Evolutionary conservation across 2,888 invertebrate species (phyloP).

Genomic region (Eupithecia insigniata): DNA sequence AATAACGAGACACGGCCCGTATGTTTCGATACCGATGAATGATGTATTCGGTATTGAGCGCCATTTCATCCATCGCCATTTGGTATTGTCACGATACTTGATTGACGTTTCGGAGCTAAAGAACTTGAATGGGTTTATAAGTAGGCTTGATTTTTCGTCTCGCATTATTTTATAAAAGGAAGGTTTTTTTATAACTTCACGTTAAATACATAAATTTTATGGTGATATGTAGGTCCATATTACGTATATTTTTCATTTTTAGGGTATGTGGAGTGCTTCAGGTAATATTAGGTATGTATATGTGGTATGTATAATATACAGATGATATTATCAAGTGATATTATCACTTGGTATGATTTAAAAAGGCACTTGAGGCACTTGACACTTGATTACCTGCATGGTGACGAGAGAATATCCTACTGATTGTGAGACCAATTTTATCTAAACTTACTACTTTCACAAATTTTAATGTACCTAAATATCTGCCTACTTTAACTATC

Average conservation of each 20-base stretch:
- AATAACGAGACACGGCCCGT: constrained; percentile 23
- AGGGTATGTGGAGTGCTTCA: background rate
- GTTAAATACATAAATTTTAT: background rate
- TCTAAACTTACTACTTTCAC: background rate
- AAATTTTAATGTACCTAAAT: background rate
- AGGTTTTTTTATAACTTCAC: background rate
- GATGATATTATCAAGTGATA: no score
- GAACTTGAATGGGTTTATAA: constrained; percentile 27
- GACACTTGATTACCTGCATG: background rate
- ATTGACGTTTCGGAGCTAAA: constrained; percentile 53
- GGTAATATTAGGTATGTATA: background rate
- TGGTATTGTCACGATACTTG: constrained; percentile 60
- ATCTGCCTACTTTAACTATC: background rate
- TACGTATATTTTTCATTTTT: background rate
- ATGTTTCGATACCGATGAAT: constrained; percentile 55
- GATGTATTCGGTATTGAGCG: constrained; percentile 44
- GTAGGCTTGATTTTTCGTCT: constrained; percentile 9
- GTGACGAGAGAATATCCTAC: background rate
- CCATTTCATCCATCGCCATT: constrained; percentile 56
- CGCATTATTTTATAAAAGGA: background rate
- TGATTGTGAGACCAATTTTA: background rate
- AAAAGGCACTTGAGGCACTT: background rate
- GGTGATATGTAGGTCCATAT: background rate
- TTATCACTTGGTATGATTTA: background rate
- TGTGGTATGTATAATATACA: no score